phyloP scores from a whole-genome alignment of 1,140 invertebrate genomes.

The Araneus ventricosus region DNA sequence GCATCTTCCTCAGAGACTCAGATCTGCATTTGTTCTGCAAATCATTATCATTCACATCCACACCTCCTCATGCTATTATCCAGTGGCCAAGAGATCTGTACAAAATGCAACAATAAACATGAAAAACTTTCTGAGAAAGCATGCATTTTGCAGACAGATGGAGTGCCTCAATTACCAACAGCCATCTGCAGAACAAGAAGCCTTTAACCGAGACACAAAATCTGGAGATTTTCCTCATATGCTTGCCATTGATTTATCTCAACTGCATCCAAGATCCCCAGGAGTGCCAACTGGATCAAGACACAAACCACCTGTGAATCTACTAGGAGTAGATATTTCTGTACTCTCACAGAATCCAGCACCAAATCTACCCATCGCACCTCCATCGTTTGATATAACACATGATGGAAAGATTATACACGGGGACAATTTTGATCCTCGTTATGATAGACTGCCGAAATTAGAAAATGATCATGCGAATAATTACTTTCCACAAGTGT shows the following conservation, averaged over 20 bases:
- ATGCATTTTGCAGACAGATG: not conserved
- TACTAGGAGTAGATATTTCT: conserved; percentile 46
- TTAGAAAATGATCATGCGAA: not conserved
- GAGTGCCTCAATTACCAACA: not conserved
- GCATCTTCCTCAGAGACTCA: not conserved
- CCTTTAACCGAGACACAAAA: not conserved
- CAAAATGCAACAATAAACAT: not conserved
- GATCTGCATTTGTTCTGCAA: conserved; percentile 1
- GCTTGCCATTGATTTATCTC: conserved; percentile 36
- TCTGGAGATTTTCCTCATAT: not conserved
- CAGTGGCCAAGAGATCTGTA: no score
- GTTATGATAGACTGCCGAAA: conserved; percentile 17
- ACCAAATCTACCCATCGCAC: not conserved
- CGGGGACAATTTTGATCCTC: not conserved
- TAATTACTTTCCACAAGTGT: not conserved
- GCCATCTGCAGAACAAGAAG: not conserved
- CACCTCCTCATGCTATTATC: not conserved
- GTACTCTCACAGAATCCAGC: conserved; percentile 30
- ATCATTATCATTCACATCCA: conserved; percentile 1
- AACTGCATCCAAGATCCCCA: not conserved
- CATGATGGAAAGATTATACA: not conserved
- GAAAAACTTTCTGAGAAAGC: not conserved
- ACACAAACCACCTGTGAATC: not conserved
- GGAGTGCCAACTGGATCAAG: not conserved
- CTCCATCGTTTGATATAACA: no score